These are phyloP conservation scores for Bubo scandiacus DNA, from an alignment of 2,113 vertebrate species.

Conservation along the genomic window DNA sequence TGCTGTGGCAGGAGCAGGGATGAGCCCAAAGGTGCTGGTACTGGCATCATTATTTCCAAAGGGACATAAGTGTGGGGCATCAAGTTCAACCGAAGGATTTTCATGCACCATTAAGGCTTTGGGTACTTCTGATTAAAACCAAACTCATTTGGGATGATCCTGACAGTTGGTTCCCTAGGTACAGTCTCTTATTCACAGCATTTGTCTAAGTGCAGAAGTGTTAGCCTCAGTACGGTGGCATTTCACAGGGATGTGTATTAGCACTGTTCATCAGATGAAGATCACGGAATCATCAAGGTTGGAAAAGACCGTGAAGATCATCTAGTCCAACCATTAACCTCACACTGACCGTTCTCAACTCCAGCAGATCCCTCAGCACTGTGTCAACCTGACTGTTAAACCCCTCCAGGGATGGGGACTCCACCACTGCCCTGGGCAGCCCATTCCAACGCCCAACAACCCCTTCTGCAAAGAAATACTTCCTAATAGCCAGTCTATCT, in stretches of 20 bases:
- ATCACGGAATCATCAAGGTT: too few species aligned
- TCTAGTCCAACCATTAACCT: too few species aligned
- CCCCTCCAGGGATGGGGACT: too few species aligned
- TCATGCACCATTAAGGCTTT: background rate
- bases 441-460: too few species aligned
- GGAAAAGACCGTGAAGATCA: too few species aligned
- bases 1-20: background rate
- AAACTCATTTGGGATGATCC: background rate
- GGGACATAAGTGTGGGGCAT: background rate
- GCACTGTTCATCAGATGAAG: background rate
- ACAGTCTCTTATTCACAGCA: background rate
- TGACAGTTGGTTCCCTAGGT: background rate
- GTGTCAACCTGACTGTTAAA: too few species aligned
- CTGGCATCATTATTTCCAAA: background rate
- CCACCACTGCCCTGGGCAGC: too few species aligned
- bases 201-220: background rate
- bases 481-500: too few species aligned
- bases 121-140: background rate
- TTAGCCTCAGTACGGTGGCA: background rate
- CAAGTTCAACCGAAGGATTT: background rate
- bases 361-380: too few species aligned
- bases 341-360: too few species aligned
- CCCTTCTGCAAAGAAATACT: too few species aligned
- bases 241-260: background rate
- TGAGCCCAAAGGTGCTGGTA: background rate